phyloP scores from a whole-genome alignment of 1,140 invertebrate species.

The Heliothis subflexa region DNA sequence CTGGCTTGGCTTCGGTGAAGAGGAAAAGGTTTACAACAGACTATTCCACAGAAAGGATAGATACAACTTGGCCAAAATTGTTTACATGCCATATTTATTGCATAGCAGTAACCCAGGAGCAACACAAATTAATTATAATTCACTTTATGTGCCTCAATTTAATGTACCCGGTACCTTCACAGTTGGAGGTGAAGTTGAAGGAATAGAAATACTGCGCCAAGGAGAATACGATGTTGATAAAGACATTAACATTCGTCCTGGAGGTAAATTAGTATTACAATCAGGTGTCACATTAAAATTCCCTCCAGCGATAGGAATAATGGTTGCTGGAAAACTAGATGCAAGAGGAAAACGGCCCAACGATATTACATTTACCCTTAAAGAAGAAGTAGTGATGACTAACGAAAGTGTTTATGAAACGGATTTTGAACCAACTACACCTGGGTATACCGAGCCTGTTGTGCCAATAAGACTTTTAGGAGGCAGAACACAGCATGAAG shows the following conservation, averaged over 20 bases:
- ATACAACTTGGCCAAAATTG: slow-evolving; percentile 95
- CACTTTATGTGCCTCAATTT: slow-evolving; percentile 92
- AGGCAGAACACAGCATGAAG: slow-evolving; percentile 91
- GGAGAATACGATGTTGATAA: slow-evolving; percentile 95
- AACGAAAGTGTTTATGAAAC: slow-evolving; percentile 88
- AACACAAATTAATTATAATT: slow-evolving; percentile 90
- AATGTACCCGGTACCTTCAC: slow-evolving; percentile 88
- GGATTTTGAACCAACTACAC: slow-evolving; percentile 86
- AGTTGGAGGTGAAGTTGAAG: slow-evolving; percentile 96
- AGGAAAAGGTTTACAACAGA: slow-evolving; percentile 92
- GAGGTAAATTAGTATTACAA: slow-evolving; percentile 94
- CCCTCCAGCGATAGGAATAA: slow-evolving; percentile 97
- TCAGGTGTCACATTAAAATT: slow-evolving; percentile 95
- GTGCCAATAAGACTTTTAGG: slow-evolving; percentile 92
- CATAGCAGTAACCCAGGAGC: slow-evolving; percentile 94
- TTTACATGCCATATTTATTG: slow-evolving; percentile 94
- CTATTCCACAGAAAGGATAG: slow-evolving; percentile 96
- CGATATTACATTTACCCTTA: slow-evolving; percentile 92
- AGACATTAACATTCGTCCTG: slow-evolving; percentile 96
- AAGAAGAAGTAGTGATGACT: slow-evolving; percentile 89
- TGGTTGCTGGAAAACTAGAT: slow-evolving; percentile 96
- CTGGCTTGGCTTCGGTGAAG: slow-evolving; percentile 94
- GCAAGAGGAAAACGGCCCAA: slow-evolving; percentile 92
- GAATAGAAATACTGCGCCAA: slow-evolving; percentile 91
- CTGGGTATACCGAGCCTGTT: slow-evolving; percentile 85